phyloP scores from a whole-genome alignment of 1,140 invertebrate species.

The Camponotus pennsylvanicus region DNA sequence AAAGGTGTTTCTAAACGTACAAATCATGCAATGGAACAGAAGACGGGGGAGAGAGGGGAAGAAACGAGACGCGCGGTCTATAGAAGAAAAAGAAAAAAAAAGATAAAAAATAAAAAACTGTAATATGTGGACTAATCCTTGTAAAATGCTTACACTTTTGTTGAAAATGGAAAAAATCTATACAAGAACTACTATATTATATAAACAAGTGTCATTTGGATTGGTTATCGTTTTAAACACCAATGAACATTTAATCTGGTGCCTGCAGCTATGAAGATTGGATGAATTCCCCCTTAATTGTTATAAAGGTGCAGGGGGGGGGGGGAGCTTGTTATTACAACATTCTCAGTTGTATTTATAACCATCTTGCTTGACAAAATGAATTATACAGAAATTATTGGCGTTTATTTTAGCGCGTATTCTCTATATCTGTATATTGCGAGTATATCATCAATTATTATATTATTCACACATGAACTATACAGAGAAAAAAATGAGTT shows the following conservation, averaged over 20 bases:
- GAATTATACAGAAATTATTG: constrained; percentile 78
- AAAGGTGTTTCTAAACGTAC: constrained; percentile 83
- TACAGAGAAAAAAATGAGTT: constrained; percentile 71
- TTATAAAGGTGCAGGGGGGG: constrained; percentile 74
- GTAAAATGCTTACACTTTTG: constrained; percentile 85
- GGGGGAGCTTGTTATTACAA: constrained; percentile 70
- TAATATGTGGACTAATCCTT: constrained; percentile 82
- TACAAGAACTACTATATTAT: constrained; percentile 81
- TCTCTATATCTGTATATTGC: constrained; percentile 72
- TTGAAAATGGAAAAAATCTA: constrained; percentile 84
- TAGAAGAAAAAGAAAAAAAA: constrained; percentile 49
- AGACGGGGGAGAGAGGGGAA: constrained; percentile 14
- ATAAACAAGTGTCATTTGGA: constrained; percentile 82
- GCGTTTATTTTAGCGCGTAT: constrained; percentile 77
- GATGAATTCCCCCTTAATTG: constrained; percentile 74
- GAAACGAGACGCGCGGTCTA: constrained; percentile 18
- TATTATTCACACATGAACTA: constrained; percentile 75
- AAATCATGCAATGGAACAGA: constrained; percentile 78
- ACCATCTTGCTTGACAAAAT: constrained; percentile 74
- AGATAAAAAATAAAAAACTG: constrained; percentile 64
- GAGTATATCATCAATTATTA: constrained; percentile 77
- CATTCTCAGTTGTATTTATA: constrained; percentile 78
- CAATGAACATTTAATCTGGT: constrained; percentile 82
- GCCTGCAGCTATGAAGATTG: constrained; percentile 80
- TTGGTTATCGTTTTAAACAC: constrained; percentile 81